Base-by-base conservation (phyloP, 1,140 invertebrate species). In the Drosophila erecta region DNA sequence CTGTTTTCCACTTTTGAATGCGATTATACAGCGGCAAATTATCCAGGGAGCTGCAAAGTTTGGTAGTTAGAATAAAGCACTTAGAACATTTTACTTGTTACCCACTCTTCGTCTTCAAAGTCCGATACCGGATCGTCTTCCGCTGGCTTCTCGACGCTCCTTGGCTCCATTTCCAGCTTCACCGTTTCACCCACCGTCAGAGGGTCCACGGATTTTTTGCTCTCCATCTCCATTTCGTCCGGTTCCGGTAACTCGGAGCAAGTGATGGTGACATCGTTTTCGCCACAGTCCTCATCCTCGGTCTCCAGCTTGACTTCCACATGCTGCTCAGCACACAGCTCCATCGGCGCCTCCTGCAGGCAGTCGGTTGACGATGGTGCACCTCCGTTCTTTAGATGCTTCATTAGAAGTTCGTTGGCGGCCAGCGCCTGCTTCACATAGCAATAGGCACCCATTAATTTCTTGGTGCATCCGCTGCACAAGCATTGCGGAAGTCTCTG, bases 281-380 rank as follows among this genome's bases (percentile, higher is more conserved):
- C 67, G 10, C 78, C 62, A 10, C 79, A 17, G 3, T 90, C 76
- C 10, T 81, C 81, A 7, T 89, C 84, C 37, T 84, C 79, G 0
- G 79, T 79, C 62, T 87, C 84, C 51, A 89, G 30, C 27, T 90
- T 90, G 6, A 89, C 80, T 55, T 84, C 77, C 14, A 89, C 85
- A 61, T 90, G 85, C 56, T 89, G 85, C 20, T 89, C 84, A 1
- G 85, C 76, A 33, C 84, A 89, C 6, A 89, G 33, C 30, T 89
- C 84, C 84, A 89, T 89, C 4, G 84, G 84, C 2, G 65, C 40
- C 44, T 89, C 84, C 27, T 77, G 76, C 27, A 89, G 41, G 10
- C 84, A 89, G 24, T 89, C 84, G 5, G 43, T 81, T 37, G 58
- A 17, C 8, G 33, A 7, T 37, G 37, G 22, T 0, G n/a, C 47